Percentiles rank a stretch among this genome's conserved stretches.
These are phyloP conservation scores for Ibidorhyncha struthersii DNA, from an alignment of 2,113 vertebrate genomes.

Conservation along the genomic window DNA sequence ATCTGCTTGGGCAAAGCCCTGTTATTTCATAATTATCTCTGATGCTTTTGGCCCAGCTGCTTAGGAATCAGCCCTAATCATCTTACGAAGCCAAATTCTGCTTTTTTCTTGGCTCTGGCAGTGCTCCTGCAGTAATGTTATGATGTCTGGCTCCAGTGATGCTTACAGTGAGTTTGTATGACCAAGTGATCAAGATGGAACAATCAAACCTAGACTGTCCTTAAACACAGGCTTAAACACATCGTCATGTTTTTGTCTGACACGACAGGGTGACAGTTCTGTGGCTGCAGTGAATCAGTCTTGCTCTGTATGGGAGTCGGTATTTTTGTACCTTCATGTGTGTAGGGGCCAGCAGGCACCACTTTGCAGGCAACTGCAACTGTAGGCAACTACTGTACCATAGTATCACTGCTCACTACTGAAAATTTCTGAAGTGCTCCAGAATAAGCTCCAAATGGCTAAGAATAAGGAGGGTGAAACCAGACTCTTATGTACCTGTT, in stretches of 20 bases:
- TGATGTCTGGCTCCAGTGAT: not conserved
- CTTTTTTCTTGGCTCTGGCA: not conserved
- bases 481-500: not conserved
- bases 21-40: slow-evolving; percentile 23
- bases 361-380: not conserved
- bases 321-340: not conserved
- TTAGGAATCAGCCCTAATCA: not conserved
- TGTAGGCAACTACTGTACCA: too few relatives aligned
- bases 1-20: slow-evolving; percentile 9
- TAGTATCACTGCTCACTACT: not conserved
- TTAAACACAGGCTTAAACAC: not conserved
- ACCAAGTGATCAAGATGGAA: not conserved
- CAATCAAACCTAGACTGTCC: not conserved
- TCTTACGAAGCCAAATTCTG: not conserved
- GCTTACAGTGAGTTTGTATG: not conserved
- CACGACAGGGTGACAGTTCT: not conserved
- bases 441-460: not conserved
- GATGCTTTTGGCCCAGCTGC: not conserved
- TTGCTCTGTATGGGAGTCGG: not conserved
- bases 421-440: not conserved
- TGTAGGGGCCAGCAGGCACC: not conserved
- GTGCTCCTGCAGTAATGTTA: not conserved
- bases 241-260: not conserved
- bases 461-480: not conserved
- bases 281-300: not conserved